Evolutionary conservation across 2,113 vertebrate species (phyloP).

Genomic region (Malurus elegans): DNA sequence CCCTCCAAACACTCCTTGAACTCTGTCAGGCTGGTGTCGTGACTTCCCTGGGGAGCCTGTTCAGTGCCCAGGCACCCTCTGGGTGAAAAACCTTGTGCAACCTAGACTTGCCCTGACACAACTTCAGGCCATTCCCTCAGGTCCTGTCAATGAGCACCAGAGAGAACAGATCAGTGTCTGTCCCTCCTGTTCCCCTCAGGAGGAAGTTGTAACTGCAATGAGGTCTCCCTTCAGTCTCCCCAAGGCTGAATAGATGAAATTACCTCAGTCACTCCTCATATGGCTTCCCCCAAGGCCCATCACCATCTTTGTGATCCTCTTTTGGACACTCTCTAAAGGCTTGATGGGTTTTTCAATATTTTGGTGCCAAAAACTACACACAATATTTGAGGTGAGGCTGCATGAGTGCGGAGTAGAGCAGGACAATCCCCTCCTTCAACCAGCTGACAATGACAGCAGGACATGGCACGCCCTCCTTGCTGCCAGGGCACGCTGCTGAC

Average conservation of each 20-base stretch:
- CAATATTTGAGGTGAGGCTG: background rate
- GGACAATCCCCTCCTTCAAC: background rate
- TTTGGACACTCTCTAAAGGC: background rate
- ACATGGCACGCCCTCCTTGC: too few relatives aligned
- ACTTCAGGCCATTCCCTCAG: fast-evolving
- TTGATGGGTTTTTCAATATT: background rate
- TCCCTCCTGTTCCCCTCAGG: fast-evolving
- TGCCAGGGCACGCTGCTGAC: too few relatives aligned
- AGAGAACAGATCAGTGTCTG: background rate
- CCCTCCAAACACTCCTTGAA: background rate
- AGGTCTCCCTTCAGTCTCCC: background rate
- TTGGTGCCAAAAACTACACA: background rate
- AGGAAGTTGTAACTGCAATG: background rate
- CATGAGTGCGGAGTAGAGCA: fast-evolving
- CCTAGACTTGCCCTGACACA: background rate
- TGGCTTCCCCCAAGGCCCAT: fast-evolving
- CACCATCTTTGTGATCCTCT: background rate
- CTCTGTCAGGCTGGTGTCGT: background rate
- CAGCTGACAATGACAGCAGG: background rate
- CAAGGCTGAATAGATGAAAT: background rate
- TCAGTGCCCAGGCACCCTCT: background rate
- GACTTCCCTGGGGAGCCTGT: background rate
- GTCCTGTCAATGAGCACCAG: too few relatives aligned
- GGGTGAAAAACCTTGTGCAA: background rate
- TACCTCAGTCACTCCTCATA: background rate